Base-by-base conservation (phyloP, 2,797 vertebrate species). In the Pseudopleuronectes americanus region DNA sequence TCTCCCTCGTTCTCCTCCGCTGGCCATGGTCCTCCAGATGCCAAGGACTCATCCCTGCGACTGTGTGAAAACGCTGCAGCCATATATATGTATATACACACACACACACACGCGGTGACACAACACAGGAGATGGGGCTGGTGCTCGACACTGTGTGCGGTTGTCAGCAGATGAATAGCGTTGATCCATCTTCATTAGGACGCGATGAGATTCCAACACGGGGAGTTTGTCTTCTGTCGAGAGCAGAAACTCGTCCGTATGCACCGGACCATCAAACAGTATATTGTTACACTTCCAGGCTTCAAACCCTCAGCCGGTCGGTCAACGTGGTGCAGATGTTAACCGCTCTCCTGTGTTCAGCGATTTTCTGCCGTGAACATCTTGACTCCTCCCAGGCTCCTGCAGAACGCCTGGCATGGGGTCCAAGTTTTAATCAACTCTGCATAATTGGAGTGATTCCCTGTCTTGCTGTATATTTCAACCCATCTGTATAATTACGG, bases 161-260 rank as follows among this genome's bases (percentile, higher is more conserved):
- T 57, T 91, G 91, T 95, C 93, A 92, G 89, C 82, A 88, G 93
- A 92, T 90, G 94, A 94, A 96, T 91, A 95, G 80, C 84, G 68
- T 83, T 92, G 93, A 96, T 96, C 90, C 90, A 85, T 96, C 94
- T 96, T 96, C 93, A 95, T 96, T 95, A 94, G 79, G 85, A 76
- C 75, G 66, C 3, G 69, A 73, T 60, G 71, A 75, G 72, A 85
- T 80, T 87, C 91, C 80, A 84, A 67, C 59, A 62, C 58, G 60
- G 81, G 56, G 75, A 80, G 68, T 85, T 74, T 76, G 75, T 81
- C 81, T 89, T 84, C 82, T 87, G 73, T 86, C 81, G 89, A 71
- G 61, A 71, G 55, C 51, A 70, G 63, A 68, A 74, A 85, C 69
- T 62, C 71, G 24, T 83, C 81, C 81, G 79, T 71, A 57, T 64